A percentile compares a stretch with the other conserved stretches of the same genome.
Evolutionary conservation across 2,888 invertebrate species (phyloP).

Genomic region (Brachycybe producta): DNA sequence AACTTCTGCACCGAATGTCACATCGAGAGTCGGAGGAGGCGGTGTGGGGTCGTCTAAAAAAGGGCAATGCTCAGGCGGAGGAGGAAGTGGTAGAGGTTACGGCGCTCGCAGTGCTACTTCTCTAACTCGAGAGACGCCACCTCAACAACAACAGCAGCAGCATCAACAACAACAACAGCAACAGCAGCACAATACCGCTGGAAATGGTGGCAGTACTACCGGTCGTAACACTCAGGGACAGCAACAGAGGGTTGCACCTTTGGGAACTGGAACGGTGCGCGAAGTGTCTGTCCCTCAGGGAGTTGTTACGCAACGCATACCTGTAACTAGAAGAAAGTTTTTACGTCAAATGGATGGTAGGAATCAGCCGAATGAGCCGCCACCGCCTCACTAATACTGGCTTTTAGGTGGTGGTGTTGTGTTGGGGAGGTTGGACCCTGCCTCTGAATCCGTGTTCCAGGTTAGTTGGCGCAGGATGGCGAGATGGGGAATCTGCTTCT

Average conservation of each 20-base stretch:
- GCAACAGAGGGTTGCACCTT: neutral
- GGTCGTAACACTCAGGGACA: neutral
- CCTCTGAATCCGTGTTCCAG: too few species aligned
- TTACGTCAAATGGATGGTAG: constrained; percentile 19
- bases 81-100: too few species aligned
- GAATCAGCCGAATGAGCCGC: constrained; percentile 19
- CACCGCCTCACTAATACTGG: constrained; percentile 18
- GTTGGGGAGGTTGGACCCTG: too few species aligned
- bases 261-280: constrained; percentile 18
- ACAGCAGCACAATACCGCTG: neutral
- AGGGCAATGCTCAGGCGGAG: neutral
- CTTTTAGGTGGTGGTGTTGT: too few species aligned
- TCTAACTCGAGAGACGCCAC: neutral
- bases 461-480: too few species aligned
- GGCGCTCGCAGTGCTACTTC: neutral
- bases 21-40: too few species aligned
- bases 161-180: too few species aligned
- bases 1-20: too few species aligned
- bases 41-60: neutral
- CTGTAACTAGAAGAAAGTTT: constrained; percentile 17
- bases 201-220: neutral
- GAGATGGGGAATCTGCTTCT: too few species aligned
- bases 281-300: constrained; percentile 15
- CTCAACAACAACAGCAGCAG: too few species aligned
- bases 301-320: constrained; percentile 12